A percentile compares a stretch with the other conserved stretches of the same genome.
Evolutionary conservation across 2,113 vertebrate genomes (phyloP).

Genomic region (Setophaga coronata): DNA sequence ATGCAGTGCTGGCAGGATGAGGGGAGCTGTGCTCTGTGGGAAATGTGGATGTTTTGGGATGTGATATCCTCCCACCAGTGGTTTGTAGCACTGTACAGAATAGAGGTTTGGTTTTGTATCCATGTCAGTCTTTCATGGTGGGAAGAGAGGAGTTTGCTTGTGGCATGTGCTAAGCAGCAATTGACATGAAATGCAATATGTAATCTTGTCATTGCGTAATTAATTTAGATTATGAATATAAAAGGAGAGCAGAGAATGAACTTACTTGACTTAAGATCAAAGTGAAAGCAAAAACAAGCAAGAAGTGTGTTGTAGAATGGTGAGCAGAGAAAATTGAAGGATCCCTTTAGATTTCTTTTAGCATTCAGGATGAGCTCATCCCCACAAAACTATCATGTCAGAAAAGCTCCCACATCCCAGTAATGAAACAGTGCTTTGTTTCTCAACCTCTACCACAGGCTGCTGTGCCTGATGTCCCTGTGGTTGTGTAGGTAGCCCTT

Average conservation of each 20-base stretch:
- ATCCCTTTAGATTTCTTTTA: neutral
- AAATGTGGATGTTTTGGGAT: neutral
- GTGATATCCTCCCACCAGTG: neutral
- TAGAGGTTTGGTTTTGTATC: neutral
- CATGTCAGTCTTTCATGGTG: neutral
- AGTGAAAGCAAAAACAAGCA: neutral
- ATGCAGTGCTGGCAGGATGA: neutral
- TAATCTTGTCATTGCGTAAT: neutral
- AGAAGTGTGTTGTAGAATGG: neutral
- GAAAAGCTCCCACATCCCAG: neutral
- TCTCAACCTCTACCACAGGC: neutral
- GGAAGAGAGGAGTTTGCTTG: neutral
- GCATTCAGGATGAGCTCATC: neutral
- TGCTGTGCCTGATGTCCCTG: neutral
- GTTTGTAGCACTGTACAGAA: neutral
- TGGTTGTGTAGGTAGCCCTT: neutral
- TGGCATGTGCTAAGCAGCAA: neutral
- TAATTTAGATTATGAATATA: neutral
- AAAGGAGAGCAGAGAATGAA: neutral
- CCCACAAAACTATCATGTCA: neutral
- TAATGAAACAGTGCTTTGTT: neutral
- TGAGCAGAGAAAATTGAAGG: neutral
- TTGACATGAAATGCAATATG: neutral
- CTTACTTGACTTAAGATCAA: neutral
- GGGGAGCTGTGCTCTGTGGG: neutral